phyloP scores from a whole-genome alignment of 2,113 vertebrate species.

The Brienomyrus longianalis region DNA sequence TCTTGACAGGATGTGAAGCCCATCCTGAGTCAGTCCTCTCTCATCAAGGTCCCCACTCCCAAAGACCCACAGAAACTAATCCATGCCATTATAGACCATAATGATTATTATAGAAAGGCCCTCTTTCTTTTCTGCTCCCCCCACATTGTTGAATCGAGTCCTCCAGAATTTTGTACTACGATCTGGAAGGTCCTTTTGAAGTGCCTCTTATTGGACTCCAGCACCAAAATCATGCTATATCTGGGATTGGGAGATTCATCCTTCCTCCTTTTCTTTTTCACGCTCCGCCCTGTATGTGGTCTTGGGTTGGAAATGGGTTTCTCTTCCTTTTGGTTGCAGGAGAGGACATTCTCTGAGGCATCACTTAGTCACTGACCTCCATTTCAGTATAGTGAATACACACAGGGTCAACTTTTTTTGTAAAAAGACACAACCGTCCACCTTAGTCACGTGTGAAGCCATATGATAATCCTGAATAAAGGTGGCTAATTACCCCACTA shows the following conservation, averaged over 20 bases:
- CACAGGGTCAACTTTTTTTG: background rate
- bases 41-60: background rate
- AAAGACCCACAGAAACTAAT: background rate
- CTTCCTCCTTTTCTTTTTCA: background rate
- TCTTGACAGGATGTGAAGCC: background rate
- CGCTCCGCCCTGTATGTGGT: background rate
- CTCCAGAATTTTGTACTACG: background rate
- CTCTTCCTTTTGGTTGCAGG: background rate
- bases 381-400: background rate
- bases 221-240: background rate
- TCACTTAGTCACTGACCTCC: background rate
- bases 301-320: background rate
- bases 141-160: background rate
- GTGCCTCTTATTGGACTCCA: background rate
- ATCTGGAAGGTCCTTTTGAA: background rate
- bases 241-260: background rate
- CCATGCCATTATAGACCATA: background rate
- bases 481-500: background rate
- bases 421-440: background rate
- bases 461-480: background rate
- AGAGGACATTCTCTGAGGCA: background rate
- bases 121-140: background rate
- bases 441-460: background rate
- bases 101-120: background rate
- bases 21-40: background rate